phyloP scores from a whole-genome alignment of 2,113 vertebrate species.

The Oncorhynchus tshawytscha region DNA sequence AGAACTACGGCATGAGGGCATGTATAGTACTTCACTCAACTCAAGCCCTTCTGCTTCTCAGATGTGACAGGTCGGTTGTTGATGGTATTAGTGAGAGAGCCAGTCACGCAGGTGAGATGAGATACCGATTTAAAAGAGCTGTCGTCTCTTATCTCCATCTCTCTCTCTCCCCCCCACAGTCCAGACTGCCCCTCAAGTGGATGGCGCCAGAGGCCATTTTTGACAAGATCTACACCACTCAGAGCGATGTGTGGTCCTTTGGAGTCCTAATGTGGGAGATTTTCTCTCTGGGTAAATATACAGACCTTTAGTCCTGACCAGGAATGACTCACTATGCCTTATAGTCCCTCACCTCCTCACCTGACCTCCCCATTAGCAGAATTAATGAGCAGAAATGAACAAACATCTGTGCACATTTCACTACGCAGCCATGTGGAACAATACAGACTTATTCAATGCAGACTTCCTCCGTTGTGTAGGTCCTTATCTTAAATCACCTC shows the following conservation, averaged over 20 bases:
- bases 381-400: neutral
- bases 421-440: neutral
- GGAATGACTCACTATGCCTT: neutral
- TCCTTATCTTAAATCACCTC: no score
- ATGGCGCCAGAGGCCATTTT: constrained; percentile 97
- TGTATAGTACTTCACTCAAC: neutral
- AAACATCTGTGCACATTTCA: neutral
- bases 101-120: constrained; percentile 2
- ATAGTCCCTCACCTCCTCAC: neutral
- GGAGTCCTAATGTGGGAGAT: constrained; percentile 95
- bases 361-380: neutral
- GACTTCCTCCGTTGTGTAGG: no score
- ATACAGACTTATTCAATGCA: no score
- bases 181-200: constrained; percentile 92
- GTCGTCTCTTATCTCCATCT: neutral
- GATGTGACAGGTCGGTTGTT: constrained; percentile 1
- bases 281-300: constrained; percentile 88
- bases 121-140: constrained; percentile 5
- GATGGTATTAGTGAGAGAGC: neutral
- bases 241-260: constrained; percentile 95
- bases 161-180: constrained; percentile 63
- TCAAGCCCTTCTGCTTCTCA: neutral
- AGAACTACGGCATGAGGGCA: neutral
- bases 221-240: constrained; percentile 92
- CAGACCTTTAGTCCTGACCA: neutral